Base-by-base conservation (phyloP, 1,140 invertebrate species). In the Chionoecetes opilio region DNA sequence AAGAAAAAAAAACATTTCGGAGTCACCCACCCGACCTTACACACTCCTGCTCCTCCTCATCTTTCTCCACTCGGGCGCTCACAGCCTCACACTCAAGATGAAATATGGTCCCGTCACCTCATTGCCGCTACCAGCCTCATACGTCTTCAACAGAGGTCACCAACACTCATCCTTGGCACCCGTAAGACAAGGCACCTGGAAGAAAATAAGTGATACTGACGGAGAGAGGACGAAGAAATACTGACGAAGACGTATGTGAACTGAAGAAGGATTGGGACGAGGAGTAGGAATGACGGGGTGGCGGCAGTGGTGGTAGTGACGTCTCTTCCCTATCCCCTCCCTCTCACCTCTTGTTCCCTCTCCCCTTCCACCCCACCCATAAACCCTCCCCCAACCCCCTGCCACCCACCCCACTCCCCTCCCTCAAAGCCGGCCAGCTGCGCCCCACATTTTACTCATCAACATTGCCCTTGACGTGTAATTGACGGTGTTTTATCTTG, bases 381-480 rank as follows among this genome's bases (percentile, higher is more conserved):
- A 6, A 6, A 1, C 34, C 84, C 34, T 37, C 34, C 29, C 34
- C 84, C 26, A 32, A 3, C 84, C 32, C 84, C 34, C 29, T 35
- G 31, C 21, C 29, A 5, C 29, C 32, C 35, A 26, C 35, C 31
- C n/a, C 29, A 3, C 9, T 26, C 34, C 35, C 32, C 35, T 38
- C 35, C 84, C 84, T 32, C 34, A 17, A 14, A 11, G 17, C 89
- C 91, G 91, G 9, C 91, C 91, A 92, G 91, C 91, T 92, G 91
- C 91, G 91, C 34, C 32, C 91, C 89, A 91, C 89, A 92, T 92
- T 92, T 41, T 92, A 29, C 82, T 92, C 91, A 85, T 92, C 91
- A 85, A 38, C 91, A 84, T 92, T 85, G 91, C 91, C 82, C 91
- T 92, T 84, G 75, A 38, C 32, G 26, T 38, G 91, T 85, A 82